These are phyloP conservation scores for Taenioides sp. DNA, from an alignment of 2,797 vertebrate genomes.

Conservation along the genomic window DNA sequence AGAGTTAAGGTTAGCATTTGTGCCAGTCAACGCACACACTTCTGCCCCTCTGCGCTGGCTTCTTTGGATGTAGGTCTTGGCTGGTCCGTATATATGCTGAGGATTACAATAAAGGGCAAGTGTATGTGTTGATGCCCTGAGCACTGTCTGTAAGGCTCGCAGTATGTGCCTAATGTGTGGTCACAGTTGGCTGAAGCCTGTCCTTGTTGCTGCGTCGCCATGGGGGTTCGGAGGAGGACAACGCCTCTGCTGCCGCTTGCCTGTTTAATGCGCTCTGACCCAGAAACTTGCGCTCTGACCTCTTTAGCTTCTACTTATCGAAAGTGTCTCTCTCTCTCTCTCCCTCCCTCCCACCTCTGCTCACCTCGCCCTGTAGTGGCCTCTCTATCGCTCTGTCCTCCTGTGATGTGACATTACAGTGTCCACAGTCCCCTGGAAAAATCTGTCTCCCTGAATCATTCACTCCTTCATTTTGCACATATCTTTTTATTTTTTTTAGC, in stretches of 20 bases:
- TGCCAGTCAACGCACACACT: slow-evolving; percentile 33
- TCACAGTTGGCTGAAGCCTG: slow-evolving; percentile 63
- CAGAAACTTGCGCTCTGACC: slow-evolving; percentile 68
- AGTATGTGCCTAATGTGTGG: slow-evolving; percentile 62
- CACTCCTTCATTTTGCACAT: slow-evolving; percentile 23
- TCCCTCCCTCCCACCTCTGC: slow-evolving; percentile 10
- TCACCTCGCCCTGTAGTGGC: slow-evolving; percentile 18
- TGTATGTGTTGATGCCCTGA: slow-evolving; percentile 68
- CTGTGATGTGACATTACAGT: slow-evolving; percentile 24
- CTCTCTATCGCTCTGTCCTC: slow-evolving; percentile 34
- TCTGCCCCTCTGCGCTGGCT: slow-evolving; percentile 12
- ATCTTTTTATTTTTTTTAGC: slow-evolving; percentile 18
- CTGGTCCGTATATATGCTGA: slow-evolving; percentile 49
- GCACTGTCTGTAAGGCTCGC: slow-evolving; percentile 52
- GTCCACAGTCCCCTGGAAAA: slow-evolving; percentile 2
- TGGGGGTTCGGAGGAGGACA: slow-evolving; percentile 32
- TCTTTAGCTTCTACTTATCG: slow-evolving; percentile 71
- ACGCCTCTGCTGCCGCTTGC: slow-evolving; percentile 41
- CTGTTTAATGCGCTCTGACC: slow-evolving; percentile 65
- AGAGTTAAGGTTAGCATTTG: slow-evolving; percentile 47
- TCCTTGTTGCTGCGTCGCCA: slow-evolving; percentile 55
- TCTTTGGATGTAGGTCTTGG: slow-evolving; percentile 34
- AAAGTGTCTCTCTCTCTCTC: slow-evolving; percentile 17
- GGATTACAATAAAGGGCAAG: slow-evolving; percentile 64
- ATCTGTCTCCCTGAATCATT: slow-evolving; percentile 40